Conservation (phyloP, 2,113 vertebrate species). For the Corythoichthys intestinalis region DNA sequence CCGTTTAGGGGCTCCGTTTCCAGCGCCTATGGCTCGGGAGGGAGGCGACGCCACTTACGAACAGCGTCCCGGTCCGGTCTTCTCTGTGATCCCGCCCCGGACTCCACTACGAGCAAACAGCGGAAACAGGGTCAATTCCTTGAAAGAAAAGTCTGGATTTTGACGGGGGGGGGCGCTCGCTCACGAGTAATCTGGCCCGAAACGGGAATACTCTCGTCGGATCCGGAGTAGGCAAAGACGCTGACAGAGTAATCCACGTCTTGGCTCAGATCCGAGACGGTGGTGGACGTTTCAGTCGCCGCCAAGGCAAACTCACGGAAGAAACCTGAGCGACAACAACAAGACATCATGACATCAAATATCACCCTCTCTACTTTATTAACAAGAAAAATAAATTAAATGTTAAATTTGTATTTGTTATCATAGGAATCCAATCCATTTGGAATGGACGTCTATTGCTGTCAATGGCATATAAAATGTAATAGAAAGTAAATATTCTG, state of each 20-base stretch:
- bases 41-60: constrained; percentile 60
- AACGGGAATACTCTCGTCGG: constrained; percentile 85
- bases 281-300: constrained; percentile 78
- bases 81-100: constrained; percentile 45
- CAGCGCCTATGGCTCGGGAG: neutral
- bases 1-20: neutral
- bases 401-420: too few relatives aligned
- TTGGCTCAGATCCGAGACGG: constrained; percentile 81
- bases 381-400: too few relatives aligned
- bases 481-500: too few relatives aligned
- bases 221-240: constrained; percentile 77
- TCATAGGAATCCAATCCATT: too few relatives aligned
- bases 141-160: neutral
- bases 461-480: too few relatives aligned
- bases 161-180: constrained; percentile 37
- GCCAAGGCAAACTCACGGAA: constrained; percentile 83
- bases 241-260: constrained; percentile 84
- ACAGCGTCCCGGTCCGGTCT: constrained; percentile 51
- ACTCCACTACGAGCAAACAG: constrained; percentile 62
- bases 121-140: neutral
- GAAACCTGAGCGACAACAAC: neutral
- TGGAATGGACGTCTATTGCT: too few relatives aligned
- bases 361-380: too few relatives aligned
- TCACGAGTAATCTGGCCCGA: constrained; percentile 92
- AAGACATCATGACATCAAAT: too few relatives aligned